Percentiles rank a stretch among this genome's conserved stretches.
Evolutionary conservation across 1,140 invertebrate species (phyloP).

Genomic region (Drosophila kurseongensis): DNA sequence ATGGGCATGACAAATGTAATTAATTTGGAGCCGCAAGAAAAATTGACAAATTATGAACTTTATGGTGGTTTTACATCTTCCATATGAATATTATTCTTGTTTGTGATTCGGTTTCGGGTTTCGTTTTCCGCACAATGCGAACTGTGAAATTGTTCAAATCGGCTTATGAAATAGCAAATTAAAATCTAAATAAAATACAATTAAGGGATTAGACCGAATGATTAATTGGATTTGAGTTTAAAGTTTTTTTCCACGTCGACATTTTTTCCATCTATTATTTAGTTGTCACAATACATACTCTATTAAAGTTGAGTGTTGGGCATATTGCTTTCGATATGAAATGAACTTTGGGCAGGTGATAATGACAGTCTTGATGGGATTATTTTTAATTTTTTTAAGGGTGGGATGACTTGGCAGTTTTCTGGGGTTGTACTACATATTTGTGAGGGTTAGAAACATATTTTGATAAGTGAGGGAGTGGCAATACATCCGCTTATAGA

Average conservation of each 20-base stretch:
- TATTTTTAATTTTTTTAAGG: constrained; percentile 24
- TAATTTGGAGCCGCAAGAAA: constrained; percentile 60
- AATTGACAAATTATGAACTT: constrained; percentile 77
- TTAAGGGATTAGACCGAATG: constrained; percentile 76
- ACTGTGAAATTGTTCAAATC: constrained; percentile 78
- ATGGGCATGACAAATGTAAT: constrained; percentile 79
- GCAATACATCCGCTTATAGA: constrained; percentile 1
- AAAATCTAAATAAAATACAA: constrained; percentile 77
- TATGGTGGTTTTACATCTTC: constrained; percentile 32
- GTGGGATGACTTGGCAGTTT: constrained; percentile 33
- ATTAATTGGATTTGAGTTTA: constrained; percentile 66
- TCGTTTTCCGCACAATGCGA: constrained; percentile 52
- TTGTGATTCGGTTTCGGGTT: constrained; percentile 31
- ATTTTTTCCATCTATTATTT: constrained; percentile 38
- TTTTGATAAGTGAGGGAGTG: constrained; percentile 12
- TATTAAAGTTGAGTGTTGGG: constrained; percentile 5
- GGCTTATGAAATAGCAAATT: constrained; percentile 79
- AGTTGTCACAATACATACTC: constrained; percentile 52
- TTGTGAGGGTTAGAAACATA: background rate
- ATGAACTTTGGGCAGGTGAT: constrained; percentile 37
- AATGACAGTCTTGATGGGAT: constrained; percentile 46
- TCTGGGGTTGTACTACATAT: constrained; percentile 6
- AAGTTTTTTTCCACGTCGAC: constrained; percentile 17
- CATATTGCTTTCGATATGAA: constrained; percentile 29
- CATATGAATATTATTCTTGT: constrained; percentile 40